These are phyloP conservation scores for Megastigmus dorsalis DNA, from an alignment of 2,888 invertebrate genomes.

Conservation along the genomic window DNA sequence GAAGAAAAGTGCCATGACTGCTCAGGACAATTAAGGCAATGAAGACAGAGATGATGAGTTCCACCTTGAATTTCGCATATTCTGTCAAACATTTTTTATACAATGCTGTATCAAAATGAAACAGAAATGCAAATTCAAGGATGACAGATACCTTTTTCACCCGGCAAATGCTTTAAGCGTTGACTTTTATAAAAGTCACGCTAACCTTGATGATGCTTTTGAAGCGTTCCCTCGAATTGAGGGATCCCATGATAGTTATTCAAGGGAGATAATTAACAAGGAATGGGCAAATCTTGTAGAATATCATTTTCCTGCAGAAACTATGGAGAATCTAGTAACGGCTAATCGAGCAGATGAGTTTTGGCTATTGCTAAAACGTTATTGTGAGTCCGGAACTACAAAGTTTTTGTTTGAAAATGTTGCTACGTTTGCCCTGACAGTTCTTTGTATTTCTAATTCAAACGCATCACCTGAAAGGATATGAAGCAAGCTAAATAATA, in stretches of 20 bases:
- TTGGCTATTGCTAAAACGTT: not conserved
- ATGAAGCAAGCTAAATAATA: not conserved
- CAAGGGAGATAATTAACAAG: too few species aligned
- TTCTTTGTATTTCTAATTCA: slow-evolving; percentile 2
- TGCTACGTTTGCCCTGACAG: not conserved
- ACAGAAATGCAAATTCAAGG: not conserved
- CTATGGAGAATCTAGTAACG: not conserved
- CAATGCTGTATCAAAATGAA: not conserved
- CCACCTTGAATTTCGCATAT: not conserved
- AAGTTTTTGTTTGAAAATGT: slow-evolving; percentile 13
- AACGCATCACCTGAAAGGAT: slow-evolving; percentile 22
- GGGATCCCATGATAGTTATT: not conserved
- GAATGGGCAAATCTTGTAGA: too few species aligned
- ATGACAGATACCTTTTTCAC: not conserved
- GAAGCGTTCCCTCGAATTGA: not conserved
- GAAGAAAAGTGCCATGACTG: not conserved
- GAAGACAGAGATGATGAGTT: not conserved
- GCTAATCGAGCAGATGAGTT: too few species aligned
- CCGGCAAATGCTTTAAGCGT: not conserved
- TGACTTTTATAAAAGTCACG: not conserved
- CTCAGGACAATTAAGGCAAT: not conserved
- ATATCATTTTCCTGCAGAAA: too few species aligned
- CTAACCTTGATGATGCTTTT: not conserved
- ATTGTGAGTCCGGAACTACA: not conserved
- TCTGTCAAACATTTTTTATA: not conserved